Evolutionary conservation across 2,888 invertebrate species (phyloP).

Genomic region (Diachrysia chrysitis): DNA sequence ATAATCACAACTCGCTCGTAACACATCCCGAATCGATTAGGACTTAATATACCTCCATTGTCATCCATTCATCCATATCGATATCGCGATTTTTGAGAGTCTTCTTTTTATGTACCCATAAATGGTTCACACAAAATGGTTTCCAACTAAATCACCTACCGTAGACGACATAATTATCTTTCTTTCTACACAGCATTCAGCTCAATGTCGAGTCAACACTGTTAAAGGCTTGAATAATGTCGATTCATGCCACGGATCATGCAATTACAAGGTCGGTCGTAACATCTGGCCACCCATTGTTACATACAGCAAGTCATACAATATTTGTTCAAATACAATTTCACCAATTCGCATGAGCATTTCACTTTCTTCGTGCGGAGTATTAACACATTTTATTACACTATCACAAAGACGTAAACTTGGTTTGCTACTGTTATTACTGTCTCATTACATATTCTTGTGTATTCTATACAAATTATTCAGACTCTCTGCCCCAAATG

Average conservation of each 20-base stretch:
- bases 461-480: conserved; percentile 47
- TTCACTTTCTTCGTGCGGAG: conserved; percentile 68
- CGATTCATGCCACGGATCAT: conserved; percentile 5
- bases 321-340: conserved; percentile 60
- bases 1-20: background rate
- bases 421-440: conserved; percentile 50
- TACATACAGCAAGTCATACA: conserved; percentile 55
- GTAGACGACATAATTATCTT: background rate
- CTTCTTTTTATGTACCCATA: background rate
- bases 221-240: background rate
- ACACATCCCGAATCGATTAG: background rate
- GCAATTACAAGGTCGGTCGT: conserved; percentile 45
- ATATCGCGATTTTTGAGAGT: too few relatives aligned
- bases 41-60: background rate
- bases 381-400: conserved; percentile 65
- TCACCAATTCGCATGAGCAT: conserved; percentile 69
- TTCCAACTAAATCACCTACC: background rate
- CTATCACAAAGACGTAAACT: conserved; percentile 50
- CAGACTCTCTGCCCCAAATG: conserved; percentile 28
- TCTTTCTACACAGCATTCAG: background rate
- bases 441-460: conserved; percentile 42
- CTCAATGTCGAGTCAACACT: conserved; percentile 6
- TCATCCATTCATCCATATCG: background rate
- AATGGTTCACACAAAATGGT: background rate
- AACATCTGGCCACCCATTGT: conserved; percentile 43